phyloP scores from a whole-genome alignment of 2,888 invertebrate genomes.

The Rotaria sp. region DNA sequence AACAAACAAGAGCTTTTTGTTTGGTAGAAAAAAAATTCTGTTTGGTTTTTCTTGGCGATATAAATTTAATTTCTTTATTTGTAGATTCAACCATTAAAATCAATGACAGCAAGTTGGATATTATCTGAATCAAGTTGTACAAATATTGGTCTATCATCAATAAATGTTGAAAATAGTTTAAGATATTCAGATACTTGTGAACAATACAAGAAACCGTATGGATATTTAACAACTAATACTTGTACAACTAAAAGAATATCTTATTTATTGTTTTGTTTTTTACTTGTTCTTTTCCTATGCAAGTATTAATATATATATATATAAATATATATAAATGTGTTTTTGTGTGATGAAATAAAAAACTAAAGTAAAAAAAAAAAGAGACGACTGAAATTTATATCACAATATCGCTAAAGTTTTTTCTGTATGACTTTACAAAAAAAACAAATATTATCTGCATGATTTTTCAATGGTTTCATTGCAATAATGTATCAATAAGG shows the following conservation, averaged over 20 bases:
- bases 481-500: too few species aligned
- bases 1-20: conserved; percentile 20
- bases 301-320: background rate
- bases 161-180: conserved; percentile 19
- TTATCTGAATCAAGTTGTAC: background rate
- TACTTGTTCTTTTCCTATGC: conserved; percentile 5
- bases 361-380: too few species aligned
- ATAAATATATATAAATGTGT: background rate
- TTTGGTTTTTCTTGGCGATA: background rate
- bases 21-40: background rate
- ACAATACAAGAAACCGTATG: background rate
- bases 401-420: too few species aligned
- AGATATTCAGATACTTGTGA: background rate
- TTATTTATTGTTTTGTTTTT: background rate
- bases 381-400: too few species aligned
- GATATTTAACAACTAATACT: background rate
- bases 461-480: too few species aligned
- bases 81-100: background rate
- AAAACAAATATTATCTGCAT: too few species aligned
- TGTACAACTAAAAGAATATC: background rate
- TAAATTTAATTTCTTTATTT: background rate
- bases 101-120: conserved; percentile 1
- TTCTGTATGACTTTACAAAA: too few species aligned
- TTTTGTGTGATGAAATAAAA: background rate
- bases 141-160: background rate